Evolutionary conservation across 2,113 vertebrate species (phyloP).

Genomic region (Bettongia penicillata): DNA sequence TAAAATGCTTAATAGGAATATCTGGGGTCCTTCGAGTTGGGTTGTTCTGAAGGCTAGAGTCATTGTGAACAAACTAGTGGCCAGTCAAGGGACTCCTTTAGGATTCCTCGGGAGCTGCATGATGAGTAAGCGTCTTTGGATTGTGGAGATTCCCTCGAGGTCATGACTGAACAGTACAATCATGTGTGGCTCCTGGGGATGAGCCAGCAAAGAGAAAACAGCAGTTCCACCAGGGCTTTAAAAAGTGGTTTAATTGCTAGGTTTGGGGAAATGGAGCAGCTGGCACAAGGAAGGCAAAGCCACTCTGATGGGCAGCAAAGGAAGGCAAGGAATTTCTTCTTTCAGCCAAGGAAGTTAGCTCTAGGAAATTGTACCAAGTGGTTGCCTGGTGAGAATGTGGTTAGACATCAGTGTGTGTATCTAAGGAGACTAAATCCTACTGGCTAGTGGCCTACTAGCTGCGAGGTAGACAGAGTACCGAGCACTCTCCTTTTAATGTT

Average conservation of each 20-base stretch:
- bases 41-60: not conserved
- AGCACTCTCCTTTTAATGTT: not conserved
- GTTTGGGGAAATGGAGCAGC: not conserved
- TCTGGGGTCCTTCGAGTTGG: not conserved
- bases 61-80: not conserved
- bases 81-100: not conserved
- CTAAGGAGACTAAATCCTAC: slow-evolving; percentile 4
- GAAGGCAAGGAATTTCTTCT: slow-evolving; percentile 15
- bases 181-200: slow-evolving; percentile 5
- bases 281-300: slow-evolving; percentile 25
- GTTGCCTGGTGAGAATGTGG: not conserved
- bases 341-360: slow-evolving; percentile 34
- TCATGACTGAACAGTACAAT: not conserved
- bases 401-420: not conserved
- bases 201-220: not conserved
- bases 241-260: slow-evolving; percentile 37
- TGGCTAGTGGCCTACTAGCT: not conserved
- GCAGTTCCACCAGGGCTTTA: slow-evolving; percentile 10
- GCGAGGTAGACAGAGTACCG: not conserved
- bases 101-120: not conserved
- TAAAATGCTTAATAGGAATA: not conserved
- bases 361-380: slow-evolving; percentile 6
- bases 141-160: not conserved
- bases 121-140: not conserved
- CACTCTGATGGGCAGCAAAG: not conserved